Percentiles rank a stretch among this genome's conserved stretches.
Evolutionary conservation across 2,113 vertebrate species (phyloP).

Genomic region (Nannobrachium achirus): DNA sequence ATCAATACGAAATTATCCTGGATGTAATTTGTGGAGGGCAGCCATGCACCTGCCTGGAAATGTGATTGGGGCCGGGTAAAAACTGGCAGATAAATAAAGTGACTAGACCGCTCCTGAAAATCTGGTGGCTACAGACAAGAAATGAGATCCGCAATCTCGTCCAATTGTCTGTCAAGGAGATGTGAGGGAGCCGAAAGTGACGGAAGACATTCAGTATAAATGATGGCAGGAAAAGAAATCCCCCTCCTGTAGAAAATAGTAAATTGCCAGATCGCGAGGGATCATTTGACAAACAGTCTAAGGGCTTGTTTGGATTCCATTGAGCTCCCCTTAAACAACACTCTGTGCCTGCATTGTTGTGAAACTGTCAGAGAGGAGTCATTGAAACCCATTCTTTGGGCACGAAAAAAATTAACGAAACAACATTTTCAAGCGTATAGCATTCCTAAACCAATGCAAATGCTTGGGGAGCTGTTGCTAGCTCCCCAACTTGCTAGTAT

Average conservation of each 20-base stretch:
- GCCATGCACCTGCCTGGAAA: conserved; percentile 76
- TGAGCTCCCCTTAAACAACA: neutral
- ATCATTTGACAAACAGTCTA: neutral
- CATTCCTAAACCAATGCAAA: conserved; percentile 48
- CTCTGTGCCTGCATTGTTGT: neutral
- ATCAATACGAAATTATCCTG: conserved; percentile 83
- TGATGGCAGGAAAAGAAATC: conserved; percentile 23
- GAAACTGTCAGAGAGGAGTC: neutral
- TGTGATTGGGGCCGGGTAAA: conserved; percentile 57
- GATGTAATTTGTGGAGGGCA: conserved; percentile 78
- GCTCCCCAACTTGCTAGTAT: too few species aligned
- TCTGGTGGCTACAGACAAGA: conserved; percentile 26
- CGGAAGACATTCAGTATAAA: neutral
- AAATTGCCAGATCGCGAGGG: conserved; percentile 15
- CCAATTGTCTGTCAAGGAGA: conserved; percentile 37
- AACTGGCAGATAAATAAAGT: conserved; percentile 54
- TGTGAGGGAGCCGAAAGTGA: conserved; percentile 9
- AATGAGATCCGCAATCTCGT: conserved; percentile 43
- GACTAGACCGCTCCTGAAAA: conserved; percentile 55
- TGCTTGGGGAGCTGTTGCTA: conserved; percentile 19
- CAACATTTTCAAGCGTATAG: conserved; percentile 26
- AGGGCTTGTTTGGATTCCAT: conserved; percentile 3
- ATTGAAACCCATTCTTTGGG: neutral
- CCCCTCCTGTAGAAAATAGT: neutral
- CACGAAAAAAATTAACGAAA: too few species aligned